Conservation (phyloP, 2,888 invertebrate genomes). For the Congeria kusceri region DNA sequence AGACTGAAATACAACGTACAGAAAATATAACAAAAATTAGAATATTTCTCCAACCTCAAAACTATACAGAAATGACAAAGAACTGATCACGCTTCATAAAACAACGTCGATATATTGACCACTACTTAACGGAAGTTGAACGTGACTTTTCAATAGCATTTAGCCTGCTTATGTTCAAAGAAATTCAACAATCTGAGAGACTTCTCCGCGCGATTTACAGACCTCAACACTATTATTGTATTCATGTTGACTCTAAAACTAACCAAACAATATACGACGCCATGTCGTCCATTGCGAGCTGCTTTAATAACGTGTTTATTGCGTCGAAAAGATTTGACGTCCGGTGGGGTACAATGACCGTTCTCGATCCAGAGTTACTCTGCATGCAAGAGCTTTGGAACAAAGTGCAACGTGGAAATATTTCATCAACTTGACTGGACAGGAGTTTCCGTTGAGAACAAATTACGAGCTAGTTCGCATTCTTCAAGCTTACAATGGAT, state of each 20-base stretch:
- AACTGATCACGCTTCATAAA: slow-evolving; percentile 62
- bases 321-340: slow-evolving; percentile 67
- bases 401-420: slow-evolving; percentile 78
- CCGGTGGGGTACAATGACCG: slow-evolving; percentile 78
- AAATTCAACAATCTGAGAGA: slow-evolving; percentile 78
- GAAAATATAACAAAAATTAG: no score
- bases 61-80: slow-evolving; percentile 36
- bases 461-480: slow-evolving; percentile 81
- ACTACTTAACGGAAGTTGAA: slow-evolving; percentile 71
- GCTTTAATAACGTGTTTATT: slow-evolving; percentile 82
- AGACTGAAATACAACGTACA: no score
- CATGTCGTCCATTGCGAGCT: slow-evolving; percentile 67
- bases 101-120: slow-evolving; percentile 59
- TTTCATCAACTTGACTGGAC: slow-evolving; percentile 83
- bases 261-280: slow-evolving; percentile 64
- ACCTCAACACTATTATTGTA: slow-evolving; percentile 82
- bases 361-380: slow-evolving; percentile 79
- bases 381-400: slow-evolving; percentile 78
- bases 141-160: slow-evolving; percentile 78
- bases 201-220: slow-evolving; percentile 80
- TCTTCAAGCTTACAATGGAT: slow-evolving; percentile 78
- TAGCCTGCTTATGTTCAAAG: slow-evolving; percentile 77
- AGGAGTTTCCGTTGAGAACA: slow-evolving; percentile 81
- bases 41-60: background rate
- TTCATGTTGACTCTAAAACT: slow-evolving; percentile 81